These are phyloP conservation scores for Mercenaria mercenaria DNA, from an alignment of 1,140 invertebrate genomes.

Conservation along the genomic window DNA sequence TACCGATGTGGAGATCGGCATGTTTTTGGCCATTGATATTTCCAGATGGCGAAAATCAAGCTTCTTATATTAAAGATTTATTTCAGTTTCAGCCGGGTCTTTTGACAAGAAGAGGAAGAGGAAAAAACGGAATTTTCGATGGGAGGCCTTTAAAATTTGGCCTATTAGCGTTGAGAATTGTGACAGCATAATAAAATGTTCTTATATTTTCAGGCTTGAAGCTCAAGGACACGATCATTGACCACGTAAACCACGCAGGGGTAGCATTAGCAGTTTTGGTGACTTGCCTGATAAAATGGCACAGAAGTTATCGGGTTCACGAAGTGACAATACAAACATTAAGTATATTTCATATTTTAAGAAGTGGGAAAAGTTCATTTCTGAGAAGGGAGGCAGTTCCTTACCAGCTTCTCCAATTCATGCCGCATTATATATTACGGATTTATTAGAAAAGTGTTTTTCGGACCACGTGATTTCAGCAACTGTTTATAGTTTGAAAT, in stretches of 20 bases:
- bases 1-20: slow-evolving; percentile 21
- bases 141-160: slow-evolving; percentile 1
- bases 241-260: not conserved
- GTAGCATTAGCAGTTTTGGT: not conserved
- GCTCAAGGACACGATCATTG: not conserved
- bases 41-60: not conserved
- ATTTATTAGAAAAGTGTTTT: slow-evolving; percentile 12
- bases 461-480: slow-evolving; percentile 13
- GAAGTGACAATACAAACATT: slow-evolving; percentile 43
- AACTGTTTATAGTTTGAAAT: slow-evolving; percentile 21
- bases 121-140: slow-evolving; percentile 36
- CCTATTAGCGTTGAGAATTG: slow-evolving; percentile 4
- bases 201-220: slow-evolving; percentile 11
- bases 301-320: slow-evolving; percentile 22
- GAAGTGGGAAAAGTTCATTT: slow-evolving; percentile 37
- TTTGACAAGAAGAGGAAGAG: slow-evolving; percentile 6
- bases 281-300: slow-evolving; percentile 19
- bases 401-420: slow-evolving; percentile 40
- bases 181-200: not conserved
- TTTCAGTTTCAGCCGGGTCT: not conserved
- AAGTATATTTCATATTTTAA: slow-evolving; percentile 48
- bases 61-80: not conserved
- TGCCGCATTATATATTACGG: slow-evolving; percentile 41
- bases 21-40: slow-evolving; percentile 11
- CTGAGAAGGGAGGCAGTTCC: not conserved